Evolutionary conservation across 2,113 vertebrate genomes (phyloP), one percentile per base, ranked within the genome.

Genomic region (Bostrychus sinensis): DNA sequence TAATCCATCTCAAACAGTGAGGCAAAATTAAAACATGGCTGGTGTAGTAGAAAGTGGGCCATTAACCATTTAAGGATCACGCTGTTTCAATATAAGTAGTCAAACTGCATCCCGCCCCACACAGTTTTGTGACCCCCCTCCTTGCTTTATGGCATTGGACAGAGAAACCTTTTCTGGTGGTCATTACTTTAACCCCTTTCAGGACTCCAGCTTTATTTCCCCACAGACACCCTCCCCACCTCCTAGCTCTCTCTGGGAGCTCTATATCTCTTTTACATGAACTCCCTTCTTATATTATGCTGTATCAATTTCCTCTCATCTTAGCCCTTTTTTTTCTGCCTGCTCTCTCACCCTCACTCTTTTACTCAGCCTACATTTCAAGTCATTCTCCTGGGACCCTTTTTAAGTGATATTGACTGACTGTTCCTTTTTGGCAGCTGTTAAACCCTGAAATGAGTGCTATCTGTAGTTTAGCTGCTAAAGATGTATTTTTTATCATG

Each of bases 241-340:
- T 67, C 66, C 62, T 45, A 7, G 12, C 53, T 56, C 72, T 58
- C 70, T 22, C 41, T 3, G 41, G 32, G 32, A 50, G 23, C 51
- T 8, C 26, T 26, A 71, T 76, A 59, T 77, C 69, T 76, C 42
- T 69, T 83, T 78, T 72, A 69, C 72, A 86, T 66, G 34, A 80
- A 83, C 66, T 67, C 56, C 75, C 45, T 46, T 62, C 36, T 66
- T 75, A 75, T 78, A 87, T 88, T 74, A 81, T 72, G 34, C 70
- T 62, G 54, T 80, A 85, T 86, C 77, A 76, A 71, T 85, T 82
- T 86, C 77, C 73, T 84, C 84, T 76, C 77, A 77, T 88, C 60
- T 62, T 66, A 77, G 42, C 72, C 66, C 64, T 80, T 82, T 85
- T 86, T 71, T 68, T 58, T 41, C n/a, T 62, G 25, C 42, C 72